These are phyloP conservation scores for Macaca fascicularis DNA, from an alignment of 2,113 vertebrate species.

Conservation along the genomic window T2T-MFA8v1.1 NC_088378.1:5215001-5215500, in stretches of 20 bases:
- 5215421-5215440: not conserved
- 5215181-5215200: not conserved
- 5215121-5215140: not conserved
- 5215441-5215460: too few relatives aligned
- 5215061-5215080: too few relatives aligned
- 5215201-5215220: not conserved
- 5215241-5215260: not conserved
- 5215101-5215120: not conserved
- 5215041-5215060: not conserved
- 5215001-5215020: not conserved
- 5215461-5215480: not conserved
- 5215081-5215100: not conserved
- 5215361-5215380: not conserved
- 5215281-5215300: too few relatives aligned
- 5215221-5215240: not conserved
- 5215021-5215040: not conserved
- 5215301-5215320: not conserved
- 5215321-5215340: not conserved
- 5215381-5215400: not conserved
- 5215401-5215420: not conserved
- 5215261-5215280: not conserved
- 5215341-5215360: not conserved
- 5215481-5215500: not conserved
- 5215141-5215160: too few relatives aligned
- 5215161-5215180: not conserved